Conservation (phyloP, 2,888 invertebrate genomes). For the Erebia aethiops region DNA sequence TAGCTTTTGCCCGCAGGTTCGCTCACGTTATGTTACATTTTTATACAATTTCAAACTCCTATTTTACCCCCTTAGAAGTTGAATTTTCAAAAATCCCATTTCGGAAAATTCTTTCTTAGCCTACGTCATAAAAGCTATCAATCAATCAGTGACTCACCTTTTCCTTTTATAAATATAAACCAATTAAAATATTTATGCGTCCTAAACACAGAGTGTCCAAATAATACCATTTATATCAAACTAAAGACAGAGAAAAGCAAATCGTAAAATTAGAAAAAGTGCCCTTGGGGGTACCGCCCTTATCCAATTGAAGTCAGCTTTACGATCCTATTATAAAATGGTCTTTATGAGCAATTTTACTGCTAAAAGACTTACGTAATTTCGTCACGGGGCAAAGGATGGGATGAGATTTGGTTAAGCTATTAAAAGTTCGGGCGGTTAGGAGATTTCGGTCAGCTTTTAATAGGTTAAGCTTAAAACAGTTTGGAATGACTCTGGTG, state of each 20-base stretch:
- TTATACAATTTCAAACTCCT: no score
- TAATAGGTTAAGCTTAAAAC: slow-evolving; percentile 10
- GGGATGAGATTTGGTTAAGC: slow-evolving; percentile 75
- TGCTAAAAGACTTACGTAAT: slow-evolving; percentile 81
- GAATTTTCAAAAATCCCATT: no score
- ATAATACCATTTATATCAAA: slow-evolving; percentile 51
- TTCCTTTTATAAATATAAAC: background rate
- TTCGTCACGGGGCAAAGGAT: slow-evolving; percentile 72
- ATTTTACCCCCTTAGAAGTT: no score
- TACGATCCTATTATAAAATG: slow-evolving; percentile 81
- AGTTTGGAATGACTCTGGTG: slow-evolving; percentile 1
- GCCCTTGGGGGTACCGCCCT: slow-evolving; percentile 54
- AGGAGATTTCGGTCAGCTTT: slow-evolving; percentile 67
- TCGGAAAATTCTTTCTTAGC: no score
- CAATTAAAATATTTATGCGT: background rate
- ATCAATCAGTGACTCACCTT: no score
- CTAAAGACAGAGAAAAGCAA: slow-evolving; percentile 63
- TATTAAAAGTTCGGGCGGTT: slow-evolving; percentile 70
- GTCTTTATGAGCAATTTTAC: slow-evolving; percentile 79
- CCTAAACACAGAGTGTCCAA: slow-evolving; percentile 54
- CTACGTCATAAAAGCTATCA: no score
- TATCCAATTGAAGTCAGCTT: slow-evolving; percentile 64
- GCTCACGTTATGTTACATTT: no score
- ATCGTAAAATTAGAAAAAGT: slow-evolving; percentile 75
- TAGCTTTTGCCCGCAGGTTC: no score